Base-by-base conservation (phyloP, 2,113 vertebrate species). In the Chloropsis hardwickii region DNA sequence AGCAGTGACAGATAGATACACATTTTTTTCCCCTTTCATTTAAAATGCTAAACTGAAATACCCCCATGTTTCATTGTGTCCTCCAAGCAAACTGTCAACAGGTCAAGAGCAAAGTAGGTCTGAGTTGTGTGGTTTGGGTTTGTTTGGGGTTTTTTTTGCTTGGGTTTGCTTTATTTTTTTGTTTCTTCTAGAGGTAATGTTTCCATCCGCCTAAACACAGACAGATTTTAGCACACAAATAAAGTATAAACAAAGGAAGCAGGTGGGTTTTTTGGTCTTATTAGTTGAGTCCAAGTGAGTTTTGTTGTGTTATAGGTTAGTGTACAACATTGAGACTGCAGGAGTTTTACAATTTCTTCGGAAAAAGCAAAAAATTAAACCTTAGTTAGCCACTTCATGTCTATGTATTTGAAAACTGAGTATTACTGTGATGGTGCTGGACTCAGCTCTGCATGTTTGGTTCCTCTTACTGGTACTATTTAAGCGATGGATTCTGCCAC, bases 161-260 rank as follows among this genome's bases (percentile, higher is more conserved):
- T 69, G 62, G 21, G 14, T 77, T 83, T 90, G 62, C 35, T 31
- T 69, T 76, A 53, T 47, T 72, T 50, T 28, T 61, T 66, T 54
- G 12, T 54, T 94, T 78, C 28, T 81, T 73, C 35, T 47, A 48
- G 77, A 86, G 22, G 47, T 88, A 4, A 0, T 45, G 17, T 69
- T 92, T 92, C 37, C 61, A 1, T 53, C 31, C 3, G 2, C 57
- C 87, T 42, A 39, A 65, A 81, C 5, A 6, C 0, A 0, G 66
- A 21, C 5, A 12, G 33, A 48, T 73, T 88, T 82, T 90, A 90
- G 40, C 14, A 23, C 11, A 42, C 1, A n/a, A 64, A 44, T 74
- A 6, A 79, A 73, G 5, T 81, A 53, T 47, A 86, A 82, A 9
- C 37, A 27, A 50, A 93, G 33, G 8, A 35, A 85, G 17, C 45